Evolutionary conservation across 2,888 invertebrate genomes (phyloP), one percentile per base, ranked within the genome.

Genomic region (Gymnoscelis rufifasciata): DNA sequence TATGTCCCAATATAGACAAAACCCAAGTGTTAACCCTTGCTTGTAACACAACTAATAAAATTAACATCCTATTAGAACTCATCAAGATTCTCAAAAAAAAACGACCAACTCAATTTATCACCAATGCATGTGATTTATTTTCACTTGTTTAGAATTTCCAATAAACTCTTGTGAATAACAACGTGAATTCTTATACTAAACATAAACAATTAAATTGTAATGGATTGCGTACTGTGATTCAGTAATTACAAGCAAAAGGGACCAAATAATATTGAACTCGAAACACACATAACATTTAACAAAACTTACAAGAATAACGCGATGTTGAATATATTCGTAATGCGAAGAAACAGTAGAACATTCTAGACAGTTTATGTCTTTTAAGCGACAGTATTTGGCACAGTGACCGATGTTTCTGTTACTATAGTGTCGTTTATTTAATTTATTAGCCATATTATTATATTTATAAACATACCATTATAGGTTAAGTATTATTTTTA

Each of bases 391-490:
- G 74, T 66, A 68, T 68, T 57, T 62, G 56, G 54, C 52, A 52
- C 47, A 47, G 60, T 66, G 61, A 49, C 52, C 35, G 60, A 56
- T 73, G 68, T 73, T 75, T 74, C 72, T 75, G 71, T 71, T 74
- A 68, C 68, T 68, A 66, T 68, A 60, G 31, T 69, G 64, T 78
- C 76, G 73, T 79, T 77, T 81, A 81, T 74, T 78, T 80, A 78
- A 78, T 76, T 83, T 83, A 82, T 81, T 84, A 87, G 87, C 82
- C 82, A 86, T 86, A 82, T 75, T 81, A 77, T 86, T 81, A 77
- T 86, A 83, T 87, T 84, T 87, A 87, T 88, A 78, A 80, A 87
- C 86, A 87, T 88, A 88, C 88, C 88, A 88, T 84, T 43, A 86
- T 88, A 88, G 86, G 79, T 60, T 87, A 84, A 86, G 84, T 76